Evolutionary conservation across 2,797 vertebrate genomes (phyloP).

Genomic region (Rhinatrema bivittatum): DNA sequence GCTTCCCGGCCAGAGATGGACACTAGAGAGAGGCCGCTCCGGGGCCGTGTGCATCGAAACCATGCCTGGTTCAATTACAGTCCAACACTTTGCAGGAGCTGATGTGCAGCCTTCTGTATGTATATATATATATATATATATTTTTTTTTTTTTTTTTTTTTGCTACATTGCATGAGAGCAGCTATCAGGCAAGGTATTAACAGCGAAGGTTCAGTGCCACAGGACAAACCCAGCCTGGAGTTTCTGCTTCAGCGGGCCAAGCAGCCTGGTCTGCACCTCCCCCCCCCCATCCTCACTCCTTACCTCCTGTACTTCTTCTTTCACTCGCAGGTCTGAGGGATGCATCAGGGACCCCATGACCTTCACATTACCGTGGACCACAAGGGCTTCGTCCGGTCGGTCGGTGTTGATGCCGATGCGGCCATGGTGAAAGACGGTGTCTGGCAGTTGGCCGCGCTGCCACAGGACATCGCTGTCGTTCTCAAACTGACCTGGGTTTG

Average conservation of each 20-base stretch:
- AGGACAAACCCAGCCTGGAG: background rate
- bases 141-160: too few species aligned
- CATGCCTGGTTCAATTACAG: too few species aligned
- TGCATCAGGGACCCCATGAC: slow-evolving; percentile 95
- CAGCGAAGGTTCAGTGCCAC: too few species aligned
- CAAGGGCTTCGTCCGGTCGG: slow-evolving; percentile 88
- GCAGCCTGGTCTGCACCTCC: too few species aligned
- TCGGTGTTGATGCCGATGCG: slow-evolving; percentile 94
- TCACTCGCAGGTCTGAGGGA: slow-evolving; percentile 86
- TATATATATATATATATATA: too few species aligned
- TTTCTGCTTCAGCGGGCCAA: background rate
- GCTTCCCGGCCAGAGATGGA: too few species aligned
- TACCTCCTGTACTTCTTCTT: slow-evolving; percentile 96
- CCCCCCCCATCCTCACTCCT: fast-evolving
- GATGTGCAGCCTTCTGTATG: too few species aligned
- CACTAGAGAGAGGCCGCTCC: too few species aligned
- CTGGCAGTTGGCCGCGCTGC: slow-evolving; percentile 89
- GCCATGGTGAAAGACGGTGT: slow-evolving; percentile 94
- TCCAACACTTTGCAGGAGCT: too few species aligned
- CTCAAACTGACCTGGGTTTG: slow-evolving; percentile 97
- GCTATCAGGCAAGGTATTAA: too few species aligned
- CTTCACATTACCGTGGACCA: slow-evolving; percentile 92
- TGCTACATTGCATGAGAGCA: too few species aligned
- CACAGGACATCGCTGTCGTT: slow-evolving; percentile 94
- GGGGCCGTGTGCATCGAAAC: too few species aligned